These are phyloP conservation scores for Erebia palarica DNA, from an alignment of 2,888 invertebrate genomes.

Conservation along the genomic window DNA sequence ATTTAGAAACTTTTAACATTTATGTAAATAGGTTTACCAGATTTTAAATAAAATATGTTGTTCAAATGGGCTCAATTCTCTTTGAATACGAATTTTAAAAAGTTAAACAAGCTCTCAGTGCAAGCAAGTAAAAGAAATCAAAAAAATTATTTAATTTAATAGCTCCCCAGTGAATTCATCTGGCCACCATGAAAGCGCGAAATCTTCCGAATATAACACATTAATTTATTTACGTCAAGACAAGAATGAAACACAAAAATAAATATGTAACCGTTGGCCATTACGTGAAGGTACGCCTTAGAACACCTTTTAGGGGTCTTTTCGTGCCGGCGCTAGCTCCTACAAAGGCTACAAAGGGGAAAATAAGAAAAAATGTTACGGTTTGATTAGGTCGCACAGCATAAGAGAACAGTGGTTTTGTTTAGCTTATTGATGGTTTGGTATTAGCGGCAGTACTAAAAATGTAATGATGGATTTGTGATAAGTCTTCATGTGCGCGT, in stretches of 20 bases:
- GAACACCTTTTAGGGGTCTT: constrained; percentile 72
- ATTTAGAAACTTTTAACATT: background rate
- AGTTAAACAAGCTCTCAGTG: background rate
- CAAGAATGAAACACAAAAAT: constrained; percentile 79
- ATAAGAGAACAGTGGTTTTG: constrained; percentile 36
- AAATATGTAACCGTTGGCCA: constrained; percentile 78
- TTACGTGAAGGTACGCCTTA: constrained; percentile 71
- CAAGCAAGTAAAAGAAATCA: constrained; percentile 14
- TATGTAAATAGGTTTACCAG: background rate
- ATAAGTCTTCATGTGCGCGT: too few relatives aligned
- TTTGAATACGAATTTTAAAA: background rate
- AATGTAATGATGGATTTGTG: too few relatives aligned
- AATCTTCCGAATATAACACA: constrained; percentile 65
- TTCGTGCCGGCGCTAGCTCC: constrained; percentile 78
- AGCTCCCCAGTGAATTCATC: constrained; percentile 33
- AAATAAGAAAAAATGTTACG: constrained; percentile 67
- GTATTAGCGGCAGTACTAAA: too few relatives aligned
- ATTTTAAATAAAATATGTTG: too few relatives aligned
- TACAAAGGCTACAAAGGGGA: constrained; percentile 77
- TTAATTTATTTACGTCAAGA: constrained; percentile 79
- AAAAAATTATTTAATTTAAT: constrained; percentile 16
- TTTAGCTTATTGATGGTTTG: background rate
- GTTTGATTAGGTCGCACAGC: constrained; percentile 47
- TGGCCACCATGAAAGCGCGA: constrained; percentile 75
- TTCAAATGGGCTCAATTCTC: too few relatives aligned